Conservation (phyloP, 2,797 vertebrate genomes). For the Rhynchotus rufescens region DNA sequence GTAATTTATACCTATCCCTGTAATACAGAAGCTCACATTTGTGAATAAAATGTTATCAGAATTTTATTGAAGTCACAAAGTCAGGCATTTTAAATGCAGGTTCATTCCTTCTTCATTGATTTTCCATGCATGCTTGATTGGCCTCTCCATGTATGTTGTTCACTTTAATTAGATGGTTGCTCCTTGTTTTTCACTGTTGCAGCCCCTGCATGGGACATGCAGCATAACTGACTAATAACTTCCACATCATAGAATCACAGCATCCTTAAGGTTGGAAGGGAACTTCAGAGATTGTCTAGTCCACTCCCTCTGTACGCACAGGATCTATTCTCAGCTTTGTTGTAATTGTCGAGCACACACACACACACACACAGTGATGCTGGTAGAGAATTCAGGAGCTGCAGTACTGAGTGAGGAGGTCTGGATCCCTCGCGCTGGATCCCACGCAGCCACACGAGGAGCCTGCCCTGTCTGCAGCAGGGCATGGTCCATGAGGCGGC, state of each 20-base stretch:
- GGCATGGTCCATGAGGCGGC: neutral
- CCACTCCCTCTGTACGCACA: no score
- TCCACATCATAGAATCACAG: no score
- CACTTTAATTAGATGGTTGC: neutral
- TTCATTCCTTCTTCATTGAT: no score
- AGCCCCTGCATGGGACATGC: rapidly evolving
- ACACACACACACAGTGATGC: neutral
- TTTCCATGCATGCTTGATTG: neutral
- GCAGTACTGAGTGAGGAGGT: neutral
- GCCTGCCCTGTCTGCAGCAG: rapidly evolving
- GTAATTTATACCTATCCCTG: neutral
- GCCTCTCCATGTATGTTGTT: neutral
- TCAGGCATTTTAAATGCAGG: neutral
- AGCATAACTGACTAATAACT: rapidly evolving
- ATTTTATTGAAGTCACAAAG: neutral
- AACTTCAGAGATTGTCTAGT: no score
- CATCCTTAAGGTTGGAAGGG: no score
- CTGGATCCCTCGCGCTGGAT: neutral
- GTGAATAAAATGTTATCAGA: neutral
- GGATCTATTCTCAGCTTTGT: neutral
- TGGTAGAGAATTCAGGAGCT: neutral
- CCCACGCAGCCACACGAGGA: rapidly evolving
- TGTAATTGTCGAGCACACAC: neutral
- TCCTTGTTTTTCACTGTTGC: neutral
- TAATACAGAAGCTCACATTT: neutral